These are phyloP conservation scores for Sinocyclocheilus grahami DNA, from an alignment of 2,113 vertebrate genomes.

Conservation along the genomic window DNA sequence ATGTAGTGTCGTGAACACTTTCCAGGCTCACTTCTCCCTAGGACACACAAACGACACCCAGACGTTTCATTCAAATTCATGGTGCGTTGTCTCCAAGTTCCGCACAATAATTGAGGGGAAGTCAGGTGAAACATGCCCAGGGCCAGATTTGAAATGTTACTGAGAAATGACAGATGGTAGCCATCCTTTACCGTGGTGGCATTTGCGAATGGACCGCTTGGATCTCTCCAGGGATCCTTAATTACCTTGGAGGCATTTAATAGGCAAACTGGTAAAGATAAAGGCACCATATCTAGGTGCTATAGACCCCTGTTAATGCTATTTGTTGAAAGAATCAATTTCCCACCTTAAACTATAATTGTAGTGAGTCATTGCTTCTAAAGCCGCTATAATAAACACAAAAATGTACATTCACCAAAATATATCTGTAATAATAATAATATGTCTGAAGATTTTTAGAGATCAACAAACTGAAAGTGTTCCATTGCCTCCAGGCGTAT, in stretches of 20 bases:
- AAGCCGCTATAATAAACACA: not conserved
- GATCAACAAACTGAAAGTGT: not conserved
- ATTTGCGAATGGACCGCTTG: constrained; percentile 53
- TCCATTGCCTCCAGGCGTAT: not conserved
- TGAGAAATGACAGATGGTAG: constrained; percentile 56
- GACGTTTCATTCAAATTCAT: constrained; percentile 58
- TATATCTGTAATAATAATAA: not conserved
- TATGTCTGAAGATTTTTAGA: not conserved
- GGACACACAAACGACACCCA: constrained; percentile 41
- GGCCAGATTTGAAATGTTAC: constrained; percentile 50
- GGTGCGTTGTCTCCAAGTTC: constrained; percentile 39
- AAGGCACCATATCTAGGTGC: constrained; percentile 44
- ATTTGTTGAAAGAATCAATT: constrained; percentile 33
- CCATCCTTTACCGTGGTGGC: constrained; percentile 43
- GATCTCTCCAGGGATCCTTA: constrained; percentile 50
- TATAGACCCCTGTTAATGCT: constrained; percentile 25
- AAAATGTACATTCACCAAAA: not conserved
- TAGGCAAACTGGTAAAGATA: constrained; percentile 51
- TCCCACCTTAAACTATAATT: constrained; percentile 24
- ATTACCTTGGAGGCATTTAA: constrained; percentile 57
- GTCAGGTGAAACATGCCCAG: constrained; percentile 53
- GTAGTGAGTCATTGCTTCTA: constrained; percentile 16
- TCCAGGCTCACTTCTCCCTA: constrained; percentile 37
- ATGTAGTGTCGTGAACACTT: constrained; percentile 46
- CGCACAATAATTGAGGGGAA: constrained; percentile 55